Evolutionary conservation across 2,113 vertebrate genomes (phyloP).

Genomic region (Girardinichthys multiradiatus): DNA sequence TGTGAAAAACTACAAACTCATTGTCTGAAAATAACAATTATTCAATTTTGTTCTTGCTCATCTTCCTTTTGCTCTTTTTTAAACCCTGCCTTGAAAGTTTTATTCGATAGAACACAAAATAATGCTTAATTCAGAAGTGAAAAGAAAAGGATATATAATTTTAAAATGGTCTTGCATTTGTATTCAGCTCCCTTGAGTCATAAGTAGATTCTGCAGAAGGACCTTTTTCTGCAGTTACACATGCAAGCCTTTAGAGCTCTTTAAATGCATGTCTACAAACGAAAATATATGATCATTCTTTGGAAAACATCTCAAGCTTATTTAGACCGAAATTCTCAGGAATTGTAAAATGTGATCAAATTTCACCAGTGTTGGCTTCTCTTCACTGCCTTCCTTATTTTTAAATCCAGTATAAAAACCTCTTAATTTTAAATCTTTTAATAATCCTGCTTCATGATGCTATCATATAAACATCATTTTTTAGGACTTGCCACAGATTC

Average conservation of each 20-base stretch:
- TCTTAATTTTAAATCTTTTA: neutral
- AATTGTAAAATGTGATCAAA: neutral
- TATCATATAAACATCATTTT: too few species aligned
- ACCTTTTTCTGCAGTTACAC: neutral
- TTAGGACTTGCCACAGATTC: too few species aligned
- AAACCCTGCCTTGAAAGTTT: neutral
- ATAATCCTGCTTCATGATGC: neutral
- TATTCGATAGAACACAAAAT: neutral
- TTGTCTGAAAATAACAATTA: conserved; percentile 26
- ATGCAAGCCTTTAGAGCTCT: too few species aligned
- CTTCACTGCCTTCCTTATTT: neutral
- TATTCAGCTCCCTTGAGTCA: neutral
- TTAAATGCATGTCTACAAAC: neutral
- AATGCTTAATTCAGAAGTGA: neutral
- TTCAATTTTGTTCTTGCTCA: neutral
- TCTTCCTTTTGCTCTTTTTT: neutral
- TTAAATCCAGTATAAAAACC: neutral
- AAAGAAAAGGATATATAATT: neutral
- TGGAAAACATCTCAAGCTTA: neutral
- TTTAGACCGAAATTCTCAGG: neutral
- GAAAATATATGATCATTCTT: neutral
- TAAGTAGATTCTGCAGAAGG: neutral
- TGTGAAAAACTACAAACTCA: conserved; percentile 23
- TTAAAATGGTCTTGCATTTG: neutral
- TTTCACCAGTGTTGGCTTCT: neutral